These are phyloP conservation scores for Delichon dasypus DNA, from an alignment of 2,797 vertebrate genomes.

Conservation along the genomic window DNA sequence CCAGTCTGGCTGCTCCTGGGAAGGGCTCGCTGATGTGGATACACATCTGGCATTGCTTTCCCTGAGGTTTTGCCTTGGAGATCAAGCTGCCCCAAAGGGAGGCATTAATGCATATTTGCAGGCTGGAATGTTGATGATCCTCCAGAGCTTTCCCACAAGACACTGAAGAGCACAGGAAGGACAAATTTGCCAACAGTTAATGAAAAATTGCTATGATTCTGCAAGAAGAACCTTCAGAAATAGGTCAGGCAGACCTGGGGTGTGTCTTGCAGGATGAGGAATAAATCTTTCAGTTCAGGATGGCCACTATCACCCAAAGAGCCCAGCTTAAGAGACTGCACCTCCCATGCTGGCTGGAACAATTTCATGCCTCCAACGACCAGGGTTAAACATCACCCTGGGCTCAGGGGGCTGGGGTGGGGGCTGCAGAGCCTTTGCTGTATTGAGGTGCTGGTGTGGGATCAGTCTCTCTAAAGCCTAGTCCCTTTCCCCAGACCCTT, in stretches of 20 bases:
- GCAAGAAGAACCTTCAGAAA: not conserved
- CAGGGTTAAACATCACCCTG: not conserved
- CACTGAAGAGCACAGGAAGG: not conserved
- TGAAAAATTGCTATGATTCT: not conserved
- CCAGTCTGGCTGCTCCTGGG: not conserved
- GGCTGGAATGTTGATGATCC: not conserved
- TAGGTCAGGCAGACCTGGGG: not conserved
- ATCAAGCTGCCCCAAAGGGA: not conserved
- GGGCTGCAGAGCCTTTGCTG: not conserved
- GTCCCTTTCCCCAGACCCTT: not conserved
- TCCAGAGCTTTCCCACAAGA: not conserved
- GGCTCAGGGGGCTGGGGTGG: not conserved
- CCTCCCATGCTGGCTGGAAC: not conserved
- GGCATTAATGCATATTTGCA: not conserved
- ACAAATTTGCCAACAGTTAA: not conserved
- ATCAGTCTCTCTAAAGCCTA: not conserved
- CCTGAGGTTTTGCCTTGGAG: not conserved
- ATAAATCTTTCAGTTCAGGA: not conserved
- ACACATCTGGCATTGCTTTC: not conserved
- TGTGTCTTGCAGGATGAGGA: not conserved
- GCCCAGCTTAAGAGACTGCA: not conserved
- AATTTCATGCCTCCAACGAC: not conserved
- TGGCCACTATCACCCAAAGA: not conserved
- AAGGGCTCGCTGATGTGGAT: accelerated
- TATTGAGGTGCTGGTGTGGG: not conserved